Conservation (phyloP, 2,797 vertebrate species). For the Anisognathus igniventris region DNA sequence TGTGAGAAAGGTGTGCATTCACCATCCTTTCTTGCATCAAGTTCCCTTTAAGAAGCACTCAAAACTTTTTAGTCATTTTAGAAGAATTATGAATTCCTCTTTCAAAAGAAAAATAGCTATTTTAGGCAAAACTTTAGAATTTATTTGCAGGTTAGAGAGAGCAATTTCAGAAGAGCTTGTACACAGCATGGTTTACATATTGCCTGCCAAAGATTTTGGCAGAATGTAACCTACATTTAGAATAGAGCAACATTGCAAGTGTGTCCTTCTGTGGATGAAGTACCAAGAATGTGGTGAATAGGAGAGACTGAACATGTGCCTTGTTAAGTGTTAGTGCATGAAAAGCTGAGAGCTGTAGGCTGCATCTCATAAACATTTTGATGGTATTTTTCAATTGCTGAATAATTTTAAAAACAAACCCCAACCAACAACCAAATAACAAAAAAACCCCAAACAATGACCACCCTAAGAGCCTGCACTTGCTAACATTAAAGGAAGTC, state of each 20-base stretch:
- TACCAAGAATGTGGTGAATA: background rate
- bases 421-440: background rate
- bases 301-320: background rate
- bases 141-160: constrained; percentile 12
- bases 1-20: background rate
- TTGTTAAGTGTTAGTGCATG: background rate
- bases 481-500: background rate
- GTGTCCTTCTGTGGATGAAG: constrained; percentile 6
- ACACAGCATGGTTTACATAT: constrained; percentile 21
- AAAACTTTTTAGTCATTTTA: background rate
- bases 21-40: background rate
- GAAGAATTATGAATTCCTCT: background rate
- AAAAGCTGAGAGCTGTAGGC: background rate
- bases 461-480: background rate
- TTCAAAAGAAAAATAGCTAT: background rate
- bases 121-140: background rate
- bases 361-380: background rate
- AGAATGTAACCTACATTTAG: background rate
- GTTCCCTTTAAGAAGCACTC: background rate
- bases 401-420: background rate
- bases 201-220: constrained; percentile 2
- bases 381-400: background rate
- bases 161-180: constrained; percentile 33
- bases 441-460: background rate
- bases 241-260: background rate